phyloP scores from a whole-genome alignment of 64 coral and sea anemone species.

The Anthopleura sola region DNA sequence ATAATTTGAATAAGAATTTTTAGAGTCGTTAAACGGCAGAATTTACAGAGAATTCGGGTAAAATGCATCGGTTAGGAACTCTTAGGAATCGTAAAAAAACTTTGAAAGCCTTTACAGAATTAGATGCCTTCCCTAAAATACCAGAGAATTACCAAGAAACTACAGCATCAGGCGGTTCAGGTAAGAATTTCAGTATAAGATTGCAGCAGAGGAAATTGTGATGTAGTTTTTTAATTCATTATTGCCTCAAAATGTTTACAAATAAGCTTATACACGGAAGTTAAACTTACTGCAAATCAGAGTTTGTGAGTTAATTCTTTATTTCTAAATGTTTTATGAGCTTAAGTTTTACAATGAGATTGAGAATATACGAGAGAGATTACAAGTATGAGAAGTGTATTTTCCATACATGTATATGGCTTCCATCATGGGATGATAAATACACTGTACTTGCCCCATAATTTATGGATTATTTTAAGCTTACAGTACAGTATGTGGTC shows the following conservation, averaged over 20 bases:
- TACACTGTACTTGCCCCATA: no score
- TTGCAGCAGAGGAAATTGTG: neutral
- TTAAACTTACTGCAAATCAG: no score
- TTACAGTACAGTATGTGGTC: no score
- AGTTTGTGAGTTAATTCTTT: no score
- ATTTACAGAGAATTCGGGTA: neutral
- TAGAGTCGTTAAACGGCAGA: conserved; percentile 1
- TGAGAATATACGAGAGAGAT: no score
- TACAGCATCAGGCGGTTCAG: conserved; percentile 78
- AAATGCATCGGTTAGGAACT: conserved; percentile 40
- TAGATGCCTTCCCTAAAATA: conserved; percentile 96
- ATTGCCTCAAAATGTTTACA: neutral
- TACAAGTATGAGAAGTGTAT: no score
- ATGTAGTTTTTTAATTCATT: neutral
- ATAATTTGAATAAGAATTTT: neutral
- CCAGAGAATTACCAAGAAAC: conserved; percentile 95
- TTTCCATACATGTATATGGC: no score
- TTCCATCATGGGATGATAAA: no score
- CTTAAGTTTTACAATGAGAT: no score
- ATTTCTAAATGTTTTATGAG: no score
- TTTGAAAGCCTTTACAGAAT: conserved; percentile 91
- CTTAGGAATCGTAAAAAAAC: conserved; percentile 83
- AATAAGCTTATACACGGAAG: no score
- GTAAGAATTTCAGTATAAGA: conserved; percentile 28
- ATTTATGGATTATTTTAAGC: no score